Conservation (phyloP, 2,888 invertebrate species). For the Meganola albula region DNA sequence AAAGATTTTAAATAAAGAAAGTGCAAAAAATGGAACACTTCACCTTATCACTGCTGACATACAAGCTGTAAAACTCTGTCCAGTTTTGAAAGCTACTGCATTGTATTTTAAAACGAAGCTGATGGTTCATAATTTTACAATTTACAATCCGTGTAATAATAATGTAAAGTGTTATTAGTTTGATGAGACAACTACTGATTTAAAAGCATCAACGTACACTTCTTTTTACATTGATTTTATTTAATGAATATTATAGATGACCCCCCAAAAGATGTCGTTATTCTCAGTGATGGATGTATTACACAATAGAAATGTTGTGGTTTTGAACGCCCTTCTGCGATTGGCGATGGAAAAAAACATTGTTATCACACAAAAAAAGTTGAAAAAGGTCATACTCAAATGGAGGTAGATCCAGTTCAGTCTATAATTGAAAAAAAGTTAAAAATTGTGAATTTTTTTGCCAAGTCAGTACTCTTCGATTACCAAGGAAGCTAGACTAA, state of each 20-base stretch:
- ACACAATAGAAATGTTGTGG: conserved; percentile 11
- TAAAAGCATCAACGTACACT: conserved; percentile 9
- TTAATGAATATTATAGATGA: conserved; percentile 5
- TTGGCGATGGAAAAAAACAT: conserved; percentile 9
- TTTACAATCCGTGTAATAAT: conserved; percentile 10
- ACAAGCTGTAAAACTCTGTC: conserved; percentile 15
- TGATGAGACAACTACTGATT: conserved; percentile 8
- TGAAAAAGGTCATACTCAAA: conserved; percentile 13
- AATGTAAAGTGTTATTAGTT: conserved; percentile 12
- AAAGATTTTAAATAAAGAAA: too few species aligned
- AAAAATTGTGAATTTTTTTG: too few species aligned
- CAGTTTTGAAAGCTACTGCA: conserved; percentile 10
- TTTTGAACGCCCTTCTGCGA: conserved; percentile 10
- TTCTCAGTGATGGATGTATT: conserved; percentile 9
- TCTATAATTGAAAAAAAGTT: conserved; percentile 9
- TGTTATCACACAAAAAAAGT: conserved; percentile 10
- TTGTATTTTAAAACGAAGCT: conserved; percentile 10
- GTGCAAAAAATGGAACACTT: too few species aligned
- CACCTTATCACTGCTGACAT: conserved; percentile 7
- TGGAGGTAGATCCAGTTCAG: conserved; percentile 13
- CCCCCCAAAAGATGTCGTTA: conserved; percentile 2
- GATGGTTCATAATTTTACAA: conserved; percentile 9
- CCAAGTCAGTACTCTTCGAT: too few species aligned
- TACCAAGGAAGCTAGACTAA: too few species aligned
- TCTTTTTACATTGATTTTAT: conserved; percentile 10